Percentiles rank a stretch among this genome's conserved stretches.
Conservation (phyloP, 1,140 invertebrate genomes). For the Potamilus streckersoni region DNA sequence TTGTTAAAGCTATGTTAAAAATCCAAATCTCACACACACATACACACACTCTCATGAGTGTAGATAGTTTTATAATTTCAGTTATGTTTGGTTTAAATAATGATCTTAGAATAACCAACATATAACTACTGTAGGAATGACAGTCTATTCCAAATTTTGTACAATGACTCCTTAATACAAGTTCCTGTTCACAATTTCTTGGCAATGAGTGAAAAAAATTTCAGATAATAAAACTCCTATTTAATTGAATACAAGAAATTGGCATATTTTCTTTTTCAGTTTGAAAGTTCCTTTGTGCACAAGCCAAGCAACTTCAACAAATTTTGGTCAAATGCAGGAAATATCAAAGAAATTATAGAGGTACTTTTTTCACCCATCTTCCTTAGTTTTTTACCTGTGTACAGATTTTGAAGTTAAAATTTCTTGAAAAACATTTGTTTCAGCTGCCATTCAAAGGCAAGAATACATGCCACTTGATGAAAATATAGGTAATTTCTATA, state of each 20-base stretch:
- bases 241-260: too few species aligned
- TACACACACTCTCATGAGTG: too few species aligned
- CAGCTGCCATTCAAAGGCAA: too few species aligned
- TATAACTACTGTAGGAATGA: not conserved
- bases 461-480: too few species aligned
- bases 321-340: conserved; percentile 54
- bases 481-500: too few species aligned
- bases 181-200: not conserved
- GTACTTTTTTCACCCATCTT: conserved; percentile 29
- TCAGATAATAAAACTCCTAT: not conserved
- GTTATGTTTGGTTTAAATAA: too few species aligned
- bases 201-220: not conserved
- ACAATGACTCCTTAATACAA: too few species aligned
- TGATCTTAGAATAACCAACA: not conserved
- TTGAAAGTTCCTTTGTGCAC: conserved; percentile 65
- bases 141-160: not conserved
- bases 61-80: too few species aligned
- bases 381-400: not conserved
- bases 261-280: conserved; percentile 51
- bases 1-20: too few species aligned
- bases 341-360: conserved; percentile 44
- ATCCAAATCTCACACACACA: too few species aligned
- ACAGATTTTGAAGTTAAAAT: not conserved
- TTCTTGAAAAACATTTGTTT: too few species aligned
- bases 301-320: conserved; percentile 67